These are phyloP conservation scores for Pseudopipra pipra DNA, from an alignment of 2,113 vertebrate species.

Conservation along the genomic window DNA sequence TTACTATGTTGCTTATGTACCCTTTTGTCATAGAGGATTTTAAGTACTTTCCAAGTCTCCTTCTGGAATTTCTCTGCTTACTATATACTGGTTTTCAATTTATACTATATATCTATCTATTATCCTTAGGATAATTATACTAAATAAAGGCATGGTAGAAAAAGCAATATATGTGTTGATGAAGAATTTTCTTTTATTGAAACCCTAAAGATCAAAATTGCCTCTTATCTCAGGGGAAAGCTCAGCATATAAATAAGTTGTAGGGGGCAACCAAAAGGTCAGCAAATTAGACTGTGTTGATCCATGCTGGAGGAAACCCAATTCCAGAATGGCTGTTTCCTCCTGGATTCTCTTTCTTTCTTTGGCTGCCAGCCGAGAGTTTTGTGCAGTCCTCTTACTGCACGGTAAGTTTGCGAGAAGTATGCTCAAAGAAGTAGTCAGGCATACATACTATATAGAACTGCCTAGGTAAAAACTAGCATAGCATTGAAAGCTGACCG, in stretches of 20 bases:
- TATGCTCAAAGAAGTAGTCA: background rate
- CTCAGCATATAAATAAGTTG: background rate
- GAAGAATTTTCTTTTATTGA: conserved; percentile 1
- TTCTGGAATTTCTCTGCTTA: background rate
- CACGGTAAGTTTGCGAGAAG: background rate
- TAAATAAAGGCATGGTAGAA: background rate
- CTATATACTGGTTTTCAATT: background rate
- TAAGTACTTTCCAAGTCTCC: background rate
- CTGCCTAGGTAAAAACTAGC: background rate
- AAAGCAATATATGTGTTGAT: background rate
- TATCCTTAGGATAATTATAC: background rate
- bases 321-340: background rate
- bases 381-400: background rate
- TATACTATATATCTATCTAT: background rate
- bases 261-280: background rate
- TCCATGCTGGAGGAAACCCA: background rate
- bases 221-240: background rate
- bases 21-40: background rate
- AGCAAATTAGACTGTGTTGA: background rate
- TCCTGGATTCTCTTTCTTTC: background rate
- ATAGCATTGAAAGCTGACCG: background rate
- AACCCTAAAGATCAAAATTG: background rate
- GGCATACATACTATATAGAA: background rate
- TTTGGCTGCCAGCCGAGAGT: background rate
- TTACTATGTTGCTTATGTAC: background rate